A percentile compares a stretch with the other conserved stretches of the same genome.
Conservation (phyloP, 2,797 vertebrate species). For the Graptemys geographica region DNA sequence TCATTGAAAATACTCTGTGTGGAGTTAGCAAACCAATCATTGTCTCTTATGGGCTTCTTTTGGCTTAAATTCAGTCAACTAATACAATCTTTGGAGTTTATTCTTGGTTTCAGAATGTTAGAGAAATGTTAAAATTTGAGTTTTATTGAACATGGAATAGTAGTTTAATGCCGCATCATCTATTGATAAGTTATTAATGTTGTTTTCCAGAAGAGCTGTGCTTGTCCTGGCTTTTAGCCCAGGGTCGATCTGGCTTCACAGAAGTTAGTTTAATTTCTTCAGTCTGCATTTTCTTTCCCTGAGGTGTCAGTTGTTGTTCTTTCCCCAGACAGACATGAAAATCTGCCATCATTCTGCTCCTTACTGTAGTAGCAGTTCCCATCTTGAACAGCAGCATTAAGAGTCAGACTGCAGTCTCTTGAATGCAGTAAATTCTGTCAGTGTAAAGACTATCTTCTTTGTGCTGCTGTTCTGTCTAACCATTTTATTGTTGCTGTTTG, state of each 20-base stretch:
- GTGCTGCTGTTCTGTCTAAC: neutral
- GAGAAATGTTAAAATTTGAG: neutral
- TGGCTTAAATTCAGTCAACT: constrained; percentile 40
- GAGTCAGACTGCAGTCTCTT: constrained; percentile 57
- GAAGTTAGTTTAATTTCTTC: constrained; percentile 43
- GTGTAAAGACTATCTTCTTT: neutral
- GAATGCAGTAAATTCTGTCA: constrained; percentile 49
- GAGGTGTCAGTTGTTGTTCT: constrained; percentile 29
- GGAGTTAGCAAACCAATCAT: constrained; percentile 10
- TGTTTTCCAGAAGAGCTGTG: constrained; percentile 40
- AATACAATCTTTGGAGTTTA: neutral
- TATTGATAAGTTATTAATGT: constrained; percentile 51
- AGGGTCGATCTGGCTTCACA: neutral
- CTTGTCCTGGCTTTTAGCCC: constrained; percentile 44
- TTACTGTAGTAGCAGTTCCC: constrained; percentile 54
- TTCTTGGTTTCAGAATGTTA: constrained; percentile 40
- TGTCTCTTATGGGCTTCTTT: constrained; percentile 10
- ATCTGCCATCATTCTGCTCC: neutral
- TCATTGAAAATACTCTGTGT: neutral
- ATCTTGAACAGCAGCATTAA: constrained; percentile 18
- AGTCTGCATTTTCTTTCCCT: constrained; percentile 32
- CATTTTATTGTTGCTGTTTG: constrained; percentile 24
- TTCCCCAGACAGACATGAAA: constrained; percentile 36
- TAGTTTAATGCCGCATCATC: constrained; percentile 22
- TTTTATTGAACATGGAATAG: constrained; percentile 22